These are phyloP conservation scores for Sitophilus oryzae DNA, from an alignment of 1,140 invertebrate species.

Conservation along the genomic window DNA sequence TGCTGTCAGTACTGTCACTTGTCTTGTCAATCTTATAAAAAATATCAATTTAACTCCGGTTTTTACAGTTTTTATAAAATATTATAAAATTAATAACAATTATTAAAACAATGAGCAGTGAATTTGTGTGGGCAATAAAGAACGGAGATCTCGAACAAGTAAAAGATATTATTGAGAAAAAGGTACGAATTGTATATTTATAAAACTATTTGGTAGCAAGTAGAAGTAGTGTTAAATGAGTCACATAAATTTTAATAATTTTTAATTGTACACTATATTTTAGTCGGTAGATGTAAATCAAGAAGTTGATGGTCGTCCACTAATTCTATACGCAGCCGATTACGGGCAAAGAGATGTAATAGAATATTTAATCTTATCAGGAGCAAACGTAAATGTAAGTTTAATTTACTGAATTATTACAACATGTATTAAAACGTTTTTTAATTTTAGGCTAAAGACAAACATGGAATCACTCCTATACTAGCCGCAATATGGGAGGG, in stretches of 20 bases:
- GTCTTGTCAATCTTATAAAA: too few relatives aligned
- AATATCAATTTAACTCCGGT: too few relatives aligned
- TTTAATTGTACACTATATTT: too few relatives aligned
- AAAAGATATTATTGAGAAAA: conserved; percentile 77
- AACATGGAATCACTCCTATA: conserved; percentile 88
- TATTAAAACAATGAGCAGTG: conserved; percentile 46
- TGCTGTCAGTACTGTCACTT: conserved; percentile 1
- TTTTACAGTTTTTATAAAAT: too few relatives aligned
- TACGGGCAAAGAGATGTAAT: conserved; percentile 91
- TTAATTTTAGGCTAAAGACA: conserved; percentile 70
- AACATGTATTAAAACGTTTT: not conserved
- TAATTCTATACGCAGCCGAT: conserved; percentile 88
- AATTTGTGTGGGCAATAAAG: conserved; percentile 88
- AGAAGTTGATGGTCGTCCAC: conserved; percentile 77
- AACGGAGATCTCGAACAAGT: conserved; percentile 91
- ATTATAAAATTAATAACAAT: conserved; percentile 11
- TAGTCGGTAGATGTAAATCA: conserved; percentile 81
- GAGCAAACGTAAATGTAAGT: conserved; percentile 90
- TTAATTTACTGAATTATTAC: not conserved
- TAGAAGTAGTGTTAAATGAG: not conserved
- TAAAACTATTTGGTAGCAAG: not conserved
- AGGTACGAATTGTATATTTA: conserved; percentile 48
- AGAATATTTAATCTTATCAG: conserved; percentile 78
- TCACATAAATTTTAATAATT: too few relatives aligned
- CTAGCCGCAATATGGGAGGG: conserved; percentile 95